Evolutionary conservation across 2,113 vertebrate species (phyloP).

Genomic region (Motacilla tschutschensis): DNA sequence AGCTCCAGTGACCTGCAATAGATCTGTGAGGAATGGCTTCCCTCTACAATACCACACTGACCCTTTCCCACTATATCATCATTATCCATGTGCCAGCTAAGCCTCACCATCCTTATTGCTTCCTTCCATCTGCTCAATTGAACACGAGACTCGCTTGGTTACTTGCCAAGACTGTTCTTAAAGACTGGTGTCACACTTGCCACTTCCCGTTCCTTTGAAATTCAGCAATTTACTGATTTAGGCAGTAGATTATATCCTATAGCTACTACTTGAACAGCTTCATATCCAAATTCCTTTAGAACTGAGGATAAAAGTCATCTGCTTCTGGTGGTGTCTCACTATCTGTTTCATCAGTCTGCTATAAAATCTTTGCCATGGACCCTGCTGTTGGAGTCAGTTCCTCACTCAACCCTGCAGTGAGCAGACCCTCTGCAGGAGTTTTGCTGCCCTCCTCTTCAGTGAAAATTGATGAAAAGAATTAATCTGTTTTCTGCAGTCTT

Average conservation of each 20-base stretch:
- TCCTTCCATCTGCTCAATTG: slow-evolving; percentile 8
- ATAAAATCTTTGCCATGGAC: not conserved
- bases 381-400: not conserved
- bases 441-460: not conserved
- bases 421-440: not conserved
- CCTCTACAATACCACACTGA: not conserved
- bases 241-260: not conserved
- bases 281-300: not conserved
- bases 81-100: slow-evolving; percentile 17
- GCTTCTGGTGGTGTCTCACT: not conserved
- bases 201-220: slow-evolving; percentile 30
- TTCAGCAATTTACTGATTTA: not conserved
- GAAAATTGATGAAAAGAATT: not conserved
- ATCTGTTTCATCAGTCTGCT: not conserved
- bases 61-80: slow-evolving; percentile 23
- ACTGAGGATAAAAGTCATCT: not conserved
- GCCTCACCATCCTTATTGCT: slow-evolving; percentile 17
- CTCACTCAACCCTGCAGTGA: not conserved
- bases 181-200: slow-evolving; percentile 21
- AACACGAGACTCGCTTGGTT: not conserved
- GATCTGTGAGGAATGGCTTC: slow-evolving; percentile 24
- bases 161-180: not conserved
- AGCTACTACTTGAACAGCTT: not conserved
- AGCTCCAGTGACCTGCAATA: slow-evolving; percentile 13
- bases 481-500: not conserved